These are phyloP conservation scores for Eubucco bourcierii DNA, from an alignment of 2,113 vertebrate genomes.

Conservation along the genomic window DNA sequence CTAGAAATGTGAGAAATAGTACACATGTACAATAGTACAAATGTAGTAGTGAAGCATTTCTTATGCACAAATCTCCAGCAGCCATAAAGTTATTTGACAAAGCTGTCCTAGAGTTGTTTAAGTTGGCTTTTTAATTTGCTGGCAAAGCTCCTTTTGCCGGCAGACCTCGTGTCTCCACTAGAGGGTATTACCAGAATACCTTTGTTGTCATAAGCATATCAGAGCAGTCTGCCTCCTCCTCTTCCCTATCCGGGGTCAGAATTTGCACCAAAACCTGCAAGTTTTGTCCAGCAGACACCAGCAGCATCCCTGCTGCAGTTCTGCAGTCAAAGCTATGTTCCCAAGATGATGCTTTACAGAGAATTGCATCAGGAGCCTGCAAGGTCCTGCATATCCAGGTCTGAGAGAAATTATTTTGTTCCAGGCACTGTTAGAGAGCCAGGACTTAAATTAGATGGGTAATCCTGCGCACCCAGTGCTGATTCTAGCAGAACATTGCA, in stretches of 20 bases:
- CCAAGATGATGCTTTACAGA: accelerated
- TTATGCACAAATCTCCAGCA: neutral
- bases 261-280: neutral
- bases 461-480: neutral
- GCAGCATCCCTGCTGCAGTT: accelerated
- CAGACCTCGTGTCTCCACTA: slow-evolving; percentile 44
- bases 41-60: neutral
- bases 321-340: neutral
- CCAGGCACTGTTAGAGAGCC: neutral
- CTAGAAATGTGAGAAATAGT: neutral
- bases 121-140: neutral
- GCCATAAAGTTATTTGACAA: neutral
- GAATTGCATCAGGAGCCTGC: neutral
- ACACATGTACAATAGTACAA: neutral
- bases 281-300: neutral
- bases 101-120: neutral
- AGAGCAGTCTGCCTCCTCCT: neutral
- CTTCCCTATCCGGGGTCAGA: neutral
- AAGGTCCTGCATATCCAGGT: neutral
- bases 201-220: neutral
- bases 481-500: neutral
- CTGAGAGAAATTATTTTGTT: neutral
- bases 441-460: neutral
- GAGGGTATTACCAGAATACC: slow-evolving; percentile 52
- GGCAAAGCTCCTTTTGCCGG: neutral